phyloP scores from a whole-genome alignment of 2,113 vertebrate species.

The Psittacus erithacus region DNA sequence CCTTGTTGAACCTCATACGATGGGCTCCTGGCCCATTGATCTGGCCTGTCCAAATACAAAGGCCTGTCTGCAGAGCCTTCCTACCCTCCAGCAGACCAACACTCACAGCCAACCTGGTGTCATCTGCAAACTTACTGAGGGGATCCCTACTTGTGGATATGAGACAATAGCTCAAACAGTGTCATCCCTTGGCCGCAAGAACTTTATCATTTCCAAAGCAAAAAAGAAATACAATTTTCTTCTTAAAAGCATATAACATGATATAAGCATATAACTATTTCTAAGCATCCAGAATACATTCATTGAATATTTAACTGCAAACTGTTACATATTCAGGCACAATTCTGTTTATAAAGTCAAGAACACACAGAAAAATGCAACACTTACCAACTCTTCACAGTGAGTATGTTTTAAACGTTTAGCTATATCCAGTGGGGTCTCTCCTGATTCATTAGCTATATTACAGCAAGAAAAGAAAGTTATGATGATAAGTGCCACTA shows the following conservation, averaged over 20 bases:
- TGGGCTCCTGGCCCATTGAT: background rate
- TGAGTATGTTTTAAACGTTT: conserved; percentile 85
- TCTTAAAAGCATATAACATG: background rate
- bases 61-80: background rate
- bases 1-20: background rate
- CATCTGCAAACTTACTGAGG: background rate
- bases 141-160: background rate
- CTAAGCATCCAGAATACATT: background rate
- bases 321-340: background rate
- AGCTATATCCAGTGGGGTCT: conserved; percentile 90
- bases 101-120: background rate
- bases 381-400: conserved; percentile 93
- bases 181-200: background rate
- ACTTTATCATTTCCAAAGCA: background rate
- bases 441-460: conserved; percentile 90
- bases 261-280: background rate
- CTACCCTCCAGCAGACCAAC: background rate
- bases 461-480: conserved; percentile 41
- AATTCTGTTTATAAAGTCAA: background rate
- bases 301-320: background rate
- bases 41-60: background rate
- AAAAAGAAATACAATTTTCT: background rate
- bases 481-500: background rate
- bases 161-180: background rate
- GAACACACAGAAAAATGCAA: background rate